Percentiles rank a stretch among this genome's conserved stretches.
phyloP scores from a whole-genome alignment of 2,797 vertebrate genomes.

The Prionace glauca region DNA sequence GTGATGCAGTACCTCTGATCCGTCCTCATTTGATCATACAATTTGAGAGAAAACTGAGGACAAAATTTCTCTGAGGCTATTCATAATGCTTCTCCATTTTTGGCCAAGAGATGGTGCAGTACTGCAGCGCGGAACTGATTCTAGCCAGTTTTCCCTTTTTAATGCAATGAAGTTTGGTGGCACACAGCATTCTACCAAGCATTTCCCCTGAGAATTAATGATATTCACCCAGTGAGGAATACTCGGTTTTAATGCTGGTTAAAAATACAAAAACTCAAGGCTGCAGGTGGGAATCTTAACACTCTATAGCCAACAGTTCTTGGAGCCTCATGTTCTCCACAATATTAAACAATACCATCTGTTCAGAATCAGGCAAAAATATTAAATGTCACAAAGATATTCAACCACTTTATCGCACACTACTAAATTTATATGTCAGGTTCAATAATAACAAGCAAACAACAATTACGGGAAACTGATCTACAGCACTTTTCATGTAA shows the following conservation, averaged over 20 bases:
- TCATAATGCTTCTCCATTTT: not conserved
- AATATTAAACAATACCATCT: conserved; percentile 24
- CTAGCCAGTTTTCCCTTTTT: not conserved
- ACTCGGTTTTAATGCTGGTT: not conserved
- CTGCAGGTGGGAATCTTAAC: not conserved
- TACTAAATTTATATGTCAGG: not conserved
- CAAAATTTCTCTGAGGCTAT: not conserved
- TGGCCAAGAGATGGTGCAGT: conserved; percentile 35
- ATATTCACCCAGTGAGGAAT: not conserved
- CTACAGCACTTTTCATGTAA: not conserved
- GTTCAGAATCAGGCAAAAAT: conserved; percentile 22
- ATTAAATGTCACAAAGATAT: not conserved
- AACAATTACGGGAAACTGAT: not conserved
- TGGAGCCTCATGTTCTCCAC: not conserved
- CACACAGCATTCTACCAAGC: not conserved
- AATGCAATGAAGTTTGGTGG: not conserved
- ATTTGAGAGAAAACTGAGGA: not conserved
- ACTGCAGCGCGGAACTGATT: not conserved
- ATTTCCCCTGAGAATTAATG: not conserved
- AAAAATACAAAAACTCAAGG: not conserved
- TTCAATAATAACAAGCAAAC: not conserved
- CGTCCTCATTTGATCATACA: not conserved
- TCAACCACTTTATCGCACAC: not conserved
- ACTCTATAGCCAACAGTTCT: not conserved
- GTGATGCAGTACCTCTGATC: not conserved